Conservation (phyloP, 2,797 vertebrate species). For the Numenius phaeopus region DNA sequence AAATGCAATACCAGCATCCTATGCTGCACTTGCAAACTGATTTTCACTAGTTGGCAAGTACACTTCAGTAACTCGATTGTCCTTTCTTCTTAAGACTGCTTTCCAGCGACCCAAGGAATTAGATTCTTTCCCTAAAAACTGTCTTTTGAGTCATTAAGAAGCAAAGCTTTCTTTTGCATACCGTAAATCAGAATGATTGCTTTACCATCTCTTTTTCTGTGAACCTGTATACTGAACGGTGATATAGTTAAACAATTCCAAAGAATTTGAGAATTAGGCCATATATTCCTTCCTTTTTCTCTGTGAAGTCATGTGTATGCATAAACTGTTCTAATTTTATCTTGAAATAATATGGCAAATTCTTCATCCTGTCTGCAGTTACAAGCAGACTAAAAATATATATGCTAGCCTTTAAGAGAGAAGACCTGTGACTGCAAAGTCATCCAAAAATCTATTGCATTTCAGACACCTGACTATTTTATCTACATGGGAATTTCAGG, state of each 20-base stretch:
- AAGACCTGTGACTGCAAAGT: background rate
- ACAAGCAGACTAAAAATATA: background rate
- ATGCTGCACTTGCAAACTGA: background rate
- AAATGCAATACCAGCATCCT: background rate
- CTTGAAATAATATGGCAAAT: background rate
- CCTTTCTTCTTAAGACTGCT: background rate
- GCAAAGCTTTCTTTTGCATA: background rate
- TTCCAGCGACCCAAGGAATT: background rate
- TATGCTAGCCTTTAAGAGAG: background rate
- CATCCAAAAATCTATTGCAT: background rate
- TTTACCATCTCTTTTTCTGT: background rate
- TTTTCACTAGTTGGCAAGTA: background rate
- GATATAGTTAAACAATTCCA: background rate
- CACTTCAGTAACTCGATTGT: background rate
- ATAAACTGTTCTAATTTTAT: background rate
- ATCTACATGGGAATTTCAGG: background rate
- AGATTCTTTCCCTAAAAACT: background rate
- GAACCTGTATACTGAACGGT: background rate
- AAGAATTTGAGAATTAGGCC: background rate
- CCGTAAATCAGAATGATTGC: background rate
- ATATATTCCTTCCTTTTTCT: background rate
- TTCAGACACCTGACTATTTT: background rate
- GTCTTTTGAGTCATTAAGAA: background rate
- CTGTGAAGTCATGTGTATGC: background rate
- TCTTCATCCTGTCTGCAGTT: background rate